phyloP scores from a whole-genome alignment of 2,113 vertebrate genomes.

The Terrapene triunguis region DNA sequence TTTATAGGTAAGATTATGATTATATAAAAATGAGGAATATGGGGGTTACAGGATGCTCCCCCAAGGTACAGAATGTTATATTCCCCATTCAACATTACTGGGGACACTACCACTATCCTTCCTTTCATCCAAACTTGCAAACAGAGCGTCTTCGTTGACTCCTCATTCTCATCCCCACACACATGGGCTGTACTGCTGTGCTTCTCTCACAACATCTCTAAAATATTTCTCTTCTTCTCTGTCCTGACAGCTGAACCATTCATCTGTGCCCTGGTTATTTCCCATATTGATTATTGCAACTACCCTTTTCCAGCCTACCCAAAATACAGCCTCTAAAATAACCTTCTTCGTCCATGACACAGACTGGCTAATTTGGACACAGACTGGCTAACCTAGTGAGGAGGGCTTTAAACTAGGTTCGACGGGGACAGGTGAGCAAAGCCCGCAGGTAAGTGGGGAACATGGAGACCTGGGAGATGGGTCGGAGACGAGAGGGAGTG shows the following conservation, averaged over 20 bases:
- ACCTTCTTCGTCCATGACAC: not conserved
- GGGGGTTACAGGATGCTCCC: too few species aligned
- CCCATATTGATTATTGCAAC: not conserved
- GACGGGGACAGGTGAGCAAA: too few species aligned
- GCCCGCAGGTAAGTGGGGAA: too few species aligned
- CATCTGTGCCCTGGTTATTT: not conserved
- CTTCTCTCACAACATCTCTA: not conserved
- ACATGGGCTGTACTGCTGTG: not conserved
- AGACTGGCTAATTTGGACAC: too few species aligned
- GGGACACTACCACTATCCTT: not conserved
- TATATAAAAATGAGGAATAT: too few species aligned
- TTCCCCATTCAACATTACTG: not conserved
- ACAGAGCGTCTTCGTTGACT: not conserved
- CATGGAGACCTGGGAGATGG: too few species aligned
- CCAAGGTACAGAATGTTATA: too few species aligned
- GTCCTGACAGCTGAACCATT: not conserved
- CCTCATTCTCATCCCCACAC: not conserved
- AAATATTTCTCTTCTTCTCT: not conserved
- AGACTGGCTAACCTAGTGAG: too few species aligned
- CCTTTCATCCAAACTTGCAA: not conserved
- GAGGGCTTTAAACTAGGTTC: too few species aligned
- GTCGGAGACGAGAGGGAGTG: too few species aligned
- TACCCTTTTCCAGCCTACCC: not conserved
- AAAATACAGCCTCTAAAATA: not conserved
- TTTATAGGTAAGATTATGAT: too few species aligned